Conservation (phyloP, 2,113 vertebrate genomes). For the Grallaria varia region DNA sequence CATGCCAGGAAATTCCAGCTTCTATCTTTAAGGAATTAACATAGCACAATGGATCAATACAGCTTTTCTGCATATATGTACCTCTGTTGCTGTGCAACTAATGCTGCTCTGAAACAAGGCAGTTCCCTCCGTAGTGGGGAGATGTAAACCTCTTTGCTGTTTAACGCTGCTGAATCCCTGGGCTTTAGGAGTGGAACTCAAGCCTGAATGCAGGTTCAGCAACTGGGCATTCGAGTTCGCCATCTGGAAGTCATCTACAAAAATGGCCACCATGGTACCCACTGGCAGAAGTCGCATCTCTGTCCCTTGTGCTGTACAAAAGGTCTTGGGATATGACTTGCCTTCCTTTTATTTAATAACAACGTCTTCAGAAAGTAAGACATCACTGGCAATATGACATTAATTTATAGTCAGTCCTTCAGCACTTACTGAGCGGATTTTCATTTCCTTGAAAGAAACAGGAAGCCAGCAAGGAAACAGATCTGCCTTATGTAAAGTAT, state of each 20-base stretch:
- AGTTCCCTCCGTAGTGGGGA: neutral
- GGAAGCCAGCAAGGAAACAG: neutral
- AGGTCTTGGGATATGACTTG: neutral
- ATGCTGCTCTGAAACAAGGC: conserved; percentile 9
- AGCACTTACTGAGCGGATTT: neutral
- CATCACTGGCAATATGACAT: neutral
- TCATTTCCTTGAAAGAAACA: neutral
- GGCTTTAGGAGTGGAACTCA: neutral
- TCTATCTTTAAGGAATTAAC: conserved; percentile 56
- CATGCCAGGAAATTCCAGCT: conserved; percentile 53
- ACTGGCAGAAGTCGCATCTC: neutral
- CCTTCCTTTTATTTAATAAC: neutral
- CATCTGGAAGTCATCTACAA: neutral
- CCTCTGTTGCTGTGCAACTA: conserved; percentile 43
- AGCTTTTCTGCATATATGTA: conserved; percentile 44
- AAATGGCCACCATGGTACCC: neutral
- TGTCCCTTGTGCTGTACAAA: neutral
- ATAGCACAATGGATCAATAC: conserved; percentile 49
- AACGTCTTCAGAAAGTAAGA: neutral
- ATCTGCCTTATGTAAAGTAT: neutral
- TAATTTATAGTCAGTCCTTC: neutral
- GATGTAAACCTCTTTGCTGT: conserved; percentile 51
- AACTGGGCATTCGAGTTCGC: neutral
- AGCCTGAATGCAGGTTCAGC: neutral
- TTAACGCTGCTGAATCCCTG: neutral